Evolutionary conservation across 2,888 invertebrate species (phyloP).

Genomic region (Oxytorus armatus): DNA sequence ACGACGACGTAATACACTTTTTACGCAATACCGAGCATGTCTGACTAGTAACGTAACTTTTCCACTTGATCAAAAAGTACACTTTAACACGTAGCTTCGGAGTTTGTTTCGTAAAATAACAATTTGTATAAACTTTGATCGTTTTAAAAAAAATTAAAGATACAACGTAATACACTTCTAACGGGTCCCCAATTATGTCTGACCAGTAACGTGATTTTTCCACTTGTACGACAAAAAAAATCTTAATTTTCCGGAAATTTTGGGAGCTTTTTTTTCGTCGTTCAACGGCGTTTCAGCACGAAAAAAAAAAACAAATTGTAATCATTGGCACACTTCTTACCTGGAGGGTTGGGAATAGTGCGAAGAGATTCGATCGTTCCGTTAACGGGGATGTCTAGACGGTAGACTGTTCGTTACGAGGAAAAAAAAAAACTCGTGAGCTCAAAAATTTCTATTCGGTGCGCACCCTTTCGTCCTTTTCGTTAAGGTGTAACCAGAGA

Average conservation of each 20-base stretch:
- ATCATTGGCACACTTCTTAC: constrained; percentile 56
- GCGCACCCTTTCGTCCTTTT: constrained; percentile 65
- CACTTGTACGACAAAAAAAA: no score
- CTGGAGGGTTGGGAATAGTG: constrained; percentile 42
- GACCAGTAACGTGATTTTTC: not conserved
- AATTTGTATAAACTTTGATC: no score
- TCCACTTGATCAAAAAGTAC: no score
- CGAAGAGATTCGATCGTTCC: constrained; percentile 45
- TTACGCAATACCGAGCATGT: no score
- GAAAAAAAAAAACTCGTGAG: constrained; percentile 49
- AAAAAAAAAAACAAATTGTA: not conserved
- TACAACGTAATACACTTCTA: not conserved
- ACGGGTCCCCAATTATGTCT: not conserved
- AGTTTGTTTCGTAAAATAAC: no score
- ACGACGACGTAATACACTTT: no score
- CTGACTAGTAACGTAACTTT: no score
- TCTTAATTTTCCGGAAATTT: no score
- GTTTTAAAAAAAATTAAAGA: no score
- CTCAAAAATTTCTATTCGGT: constrained; percentile 48
- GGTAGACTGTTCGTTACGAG: constrained; percentile 48
- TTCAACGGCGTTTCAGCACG: not conserved
- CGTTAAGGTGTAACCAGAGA: constrained; percentile 31
- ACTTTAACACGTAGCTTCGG: no score
- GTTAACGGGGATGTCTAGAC: constrained; percentile 57
- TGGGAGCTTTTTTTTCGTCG: not conserved